Conservation (phyloP, 1,140 invertebrate species). For the Euglossa dilemma region DNA sequence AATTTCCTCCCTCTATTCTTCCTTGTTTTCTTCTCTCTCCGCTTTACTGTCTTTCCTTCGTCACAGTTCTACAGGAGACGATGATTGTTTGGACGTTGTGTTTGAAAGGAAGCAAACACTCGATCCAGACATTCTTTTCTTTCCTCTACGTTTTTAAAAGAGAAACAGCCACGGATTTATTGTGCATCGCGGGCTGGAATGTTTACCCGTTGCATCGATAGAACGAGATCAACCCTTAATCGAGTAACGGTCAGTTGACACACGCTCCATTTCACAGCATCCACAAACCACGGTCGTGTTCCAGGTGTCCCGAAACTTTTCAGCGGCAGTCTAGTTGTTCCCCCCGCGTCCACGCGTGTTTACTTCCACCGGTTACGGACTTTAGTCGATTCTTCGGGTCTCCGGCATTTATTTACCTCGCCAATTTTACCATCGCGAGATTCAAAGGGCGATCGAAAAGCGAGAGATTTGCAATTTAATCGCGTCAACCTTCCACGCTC, state of each 20-base stretch:
- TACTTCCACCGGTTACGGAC: not conserved
- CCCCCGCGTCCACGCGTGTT: not conserved
- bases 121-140: no score
- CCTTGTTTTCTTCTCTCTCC: not conserved
- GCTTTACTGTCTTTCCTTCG: not conserved
- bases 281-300: not conserved
- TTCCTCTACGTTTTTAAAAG: not conserved
- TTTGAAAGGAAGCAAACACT: no score
- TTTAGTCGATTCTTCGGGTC: not conserved
- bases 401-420: not conserved
- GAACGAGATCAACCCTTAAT: slow-evolving; percentile 2
- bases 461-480: slow-evolving; percentile 12
- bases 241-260: not conserved
- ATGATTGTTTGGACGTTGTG: not conserved
- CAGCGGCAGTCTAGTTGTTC: not conserved
- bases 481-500: no score
- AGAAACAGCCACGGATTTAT: not conserved
- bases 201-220: not conserved
- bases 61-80: not conserved
- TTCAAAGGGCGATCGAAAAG: not conserved
- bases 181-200: not conserved
- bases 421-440: not conserved
- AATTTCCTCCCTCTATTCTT: not conserved
- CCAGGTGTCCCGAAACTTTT: not conserved
- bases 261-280: slow-evolving; percentile 6